A percentile compares a stretch with the other conserved stretches of the same genome.
Evolutionary conservation across 2,797 vertebrate genomes (phyloP).

Genomic region (Pangasius sanitwongsei): DNA sequence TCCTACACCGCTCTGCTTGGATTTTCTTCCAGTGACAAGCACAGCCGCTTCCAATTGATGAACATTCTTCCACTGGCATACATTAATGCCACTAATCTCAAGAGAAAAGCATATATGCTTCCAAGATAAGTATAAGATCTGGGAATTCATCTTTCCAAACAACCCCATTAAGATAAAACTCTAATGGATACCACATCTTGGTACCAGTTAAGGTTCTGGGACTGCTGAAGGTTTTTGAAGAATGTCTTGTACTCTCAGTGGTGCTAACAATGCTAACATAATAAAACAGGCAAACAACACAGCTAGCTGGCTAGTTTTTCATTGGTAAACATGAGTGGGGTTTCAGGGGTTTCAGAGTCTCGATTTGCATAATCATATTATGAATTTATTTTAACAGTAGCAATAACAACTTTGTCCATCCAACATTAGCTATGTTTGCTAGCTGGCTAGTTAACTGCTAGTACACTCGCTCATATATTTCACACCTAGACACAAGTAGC

Average conservation of each 20-base stretch:
- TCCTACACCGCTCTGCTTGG: background rate
- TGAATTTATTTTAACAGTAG: background rate
- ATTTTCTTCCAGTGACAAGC: background rate
- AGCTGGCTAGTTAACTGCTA: background rate
- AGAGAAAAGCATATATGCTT: slow-evolving; percentile 1
- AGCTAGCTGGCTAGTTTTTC: too few relatives aligned
- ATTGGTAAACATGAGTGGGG: background rate
- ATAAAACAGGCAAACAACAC: background rate
- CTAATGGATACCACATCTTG: background rate
- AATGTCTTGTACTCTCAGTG: background rate
- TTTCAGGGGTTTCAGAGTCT: background rate
- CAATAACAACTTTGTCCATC: background rate
- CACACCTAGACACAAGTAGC: background rate
- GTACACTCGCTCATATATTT: background rate
- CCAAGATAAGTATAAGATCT: background rate
- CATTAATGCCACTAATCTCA: slow-evolving; percentile 5
- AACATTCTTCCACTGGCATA: background rate
- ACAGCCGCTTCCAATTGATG: slow-evolving; percentile 21
- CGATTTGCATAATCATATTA: background rate
- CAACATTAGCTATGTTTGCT: background rate
- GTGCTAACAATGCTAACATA: background rate
- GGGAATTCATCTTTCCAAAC: background rate
- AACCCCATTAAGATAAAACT: background rate
- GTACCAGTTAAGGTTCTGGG: background rate
- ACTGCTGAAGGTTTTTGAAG: background rate